Conservation (phyloP, 2,113 vertebrate species). For the Noctilio leporinus region DNA sequence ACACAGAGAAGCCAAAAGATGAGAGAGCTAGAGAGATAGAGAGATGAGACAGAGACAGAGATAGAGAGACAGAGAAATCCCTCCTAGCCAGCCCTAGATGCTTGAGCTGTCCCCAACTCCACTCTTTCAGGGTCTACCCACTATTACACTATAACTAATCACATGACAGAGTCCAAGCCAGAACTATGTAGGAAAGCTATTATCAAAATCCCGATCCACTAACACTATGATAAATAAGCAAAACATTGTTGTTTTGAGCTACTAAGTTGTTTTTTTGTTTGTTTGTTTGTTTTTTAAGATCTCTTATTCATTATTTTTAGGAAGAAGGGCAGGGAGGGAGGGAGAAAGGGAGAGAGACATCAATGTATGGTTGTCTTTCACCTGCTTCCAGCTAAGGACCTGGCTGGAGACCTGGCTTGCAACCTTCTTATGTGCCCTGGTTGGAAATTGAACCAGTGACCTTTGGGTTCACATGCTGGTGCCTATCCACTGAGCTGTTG, state of each 20-base stretch:
- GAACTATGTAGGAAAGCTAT: not conserved
- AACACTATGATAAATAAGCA: not conserved
- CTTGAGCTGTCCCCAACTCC: accelerated
- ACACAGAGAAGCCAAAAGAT: not conserved
- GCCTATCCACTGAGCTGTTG: too few species aligned
- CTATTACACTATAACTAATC: not conserved
- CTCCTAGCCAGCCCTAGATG: not conserved
- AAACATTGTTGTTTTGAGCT: not conserved
- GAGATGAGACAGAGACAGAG: not conserved
- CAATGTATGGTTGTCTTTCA: too few species aligned
- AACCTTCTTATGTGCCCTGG: too few species aligned
- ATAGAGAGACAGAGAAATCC: not conserved
- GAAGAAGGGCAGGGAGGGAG: too few species aligned
- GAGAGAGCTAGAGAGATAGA: not conserved
- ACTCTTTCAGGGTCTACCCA: not conserved
- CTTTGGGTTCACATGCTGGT: too few species aligned
- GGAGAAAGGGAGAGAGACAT: too few species aligned
- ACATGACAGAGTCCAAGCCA: not conserved
- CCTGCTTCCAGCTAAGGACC: too few species aligned
- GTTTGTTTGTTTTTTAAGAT: too few species aligned
- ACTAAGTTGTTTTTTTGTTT: too few species aligned
- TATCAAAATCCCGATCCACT: not conserved
- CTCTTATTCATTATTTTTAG: too few species aligned
- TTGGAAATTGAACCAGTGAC: too few species aligned
- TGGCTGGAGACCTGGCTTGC: too few species aligned